These are phyloP conservation scores for Morone chrysops DNA, from an alignment of 2,113 vertebrate genomes.

Conservation along the genomic window DNA sequence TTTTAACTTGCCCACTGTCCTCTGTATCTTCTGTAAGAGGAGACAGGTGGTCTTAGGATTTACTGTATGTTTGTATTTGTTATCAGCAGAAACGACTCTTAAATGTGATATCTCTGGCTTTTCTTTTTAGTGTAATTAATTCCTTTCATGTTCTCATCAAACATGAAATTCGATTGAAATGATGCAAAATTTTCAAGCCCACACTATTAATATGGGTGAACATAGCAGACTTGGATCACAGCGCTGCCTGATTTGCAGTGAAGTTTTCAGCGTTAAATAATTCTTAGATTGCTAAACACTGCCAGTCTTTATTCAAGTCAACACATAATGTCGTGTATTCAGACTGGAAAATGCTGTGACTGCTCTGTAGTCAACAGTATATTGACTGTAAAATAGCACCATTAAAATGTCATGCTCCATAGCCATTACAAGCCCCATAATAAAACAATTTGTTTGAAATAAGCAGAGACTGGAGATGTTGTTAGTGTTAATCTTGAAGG, in stretches of 20 bases:
- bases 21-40: slow-evolving; percentile 76
- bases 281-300: slow-evolving; percentile 20
- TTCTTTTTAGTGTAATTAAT: slow-evolving; percentile 23
- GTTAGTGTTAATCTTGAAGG: slow-evolving; percentile 45
- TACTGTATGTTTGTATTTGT: slow-evolving; percentile 61
- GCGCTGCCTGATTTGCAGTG: background rate
- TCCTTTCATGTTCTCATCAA: slow-evolving; percentile 45
- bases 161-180: slow-evolving; percentile 7
- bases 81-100: slow-evolving; percentile 58
- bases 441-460: slow-evolving; percentile 49
- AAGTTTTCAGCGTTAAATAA: background rate
- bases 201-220: slow-evolving; percentile 32
- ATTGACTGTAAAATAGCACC: slow-evolving; percentile 32
- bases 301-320: slow-evolving; percentile 27
- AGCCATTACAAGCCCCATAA: slow-evolving; percentile 30
- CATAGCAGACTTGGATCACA: slow-evolving; percentile 42
- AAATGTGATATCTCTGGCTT: slow-evolving; percentile 48
- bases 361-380: slow-evolving; percentile 27
- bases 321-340: slow-evolving; percentile 12
- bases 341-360: slow-evolving; percentile 6
- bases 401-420: slow-evolving; percentile 51
- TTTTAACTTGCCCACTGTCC: slow-evolving; percentile 66
- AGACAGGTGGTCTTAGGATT: slow-evolving; percentile 64
- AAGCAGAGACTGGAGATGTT: slow-evolving; percentile 39
- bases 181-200: slow-evolving; percentile 22